Evolutionary conservation across 2,888 invertebrate genomes (phyloP).

Genomic region (Auanema freiburgensis): DNA sequence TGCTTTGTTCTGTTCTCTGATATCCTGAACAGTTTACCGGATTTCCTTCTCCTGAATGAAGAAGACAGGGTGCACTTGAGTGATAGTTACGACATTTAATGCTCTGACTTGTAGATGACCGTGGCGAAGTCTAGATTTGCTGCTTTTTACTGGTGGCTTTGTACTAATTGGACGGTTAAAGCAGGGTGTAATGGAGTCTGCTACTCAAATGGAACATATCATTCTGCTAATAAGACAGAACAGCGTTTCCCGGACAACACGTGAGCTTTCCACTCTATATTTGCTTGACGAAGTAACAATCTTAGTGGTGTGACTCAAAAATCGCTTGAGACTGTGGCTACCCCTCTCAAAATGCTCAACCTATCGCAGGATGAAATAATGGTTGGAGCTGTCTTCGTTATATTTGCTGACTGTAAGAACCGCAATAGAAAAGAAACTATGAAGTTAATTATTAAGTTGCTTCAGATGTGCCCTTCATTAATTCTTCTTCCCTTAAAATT

Average conservation of each 20-base stretch:
- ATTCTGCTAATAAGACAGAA: slow-evolving; percentile 31
- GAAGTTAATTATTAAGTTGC: slow-evolving; percentile 12
- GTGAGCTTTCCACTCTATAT: slow-evolving; percentile 7
- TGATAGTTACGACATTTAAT: too few relatives aligned
- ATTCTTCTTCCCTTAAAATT: slow-evolving; percentile 11
- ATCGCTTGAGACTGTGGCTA: slow-evolving; percentile 32
- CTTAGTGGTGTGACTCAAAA: slow-evolving; percentile 31
- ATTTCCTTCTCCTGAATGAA: slow-evolving; percentile 19
- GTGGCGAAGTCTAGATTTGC: slow-evolving; percentile 53
- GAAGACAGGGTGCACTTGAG: slow-evolving; percentile 28
- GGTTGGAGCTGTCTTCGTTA: slow-evolving; percentile 31
- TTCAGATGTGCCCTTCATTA: slow-evolving; percentile 19
- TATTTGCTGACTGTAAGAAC: slow-evolving; percentile 34
- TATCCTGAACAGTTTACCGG: slow-evolving; percentile 27
- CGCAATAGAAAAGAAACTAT: background rate
- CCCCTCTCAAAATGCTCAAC: slow-evolving; percentile 26
- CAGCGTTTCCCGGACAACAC: slow-evolving; percentile 26
- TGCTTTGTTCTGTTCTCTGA: slow-evolving; percentile 50
- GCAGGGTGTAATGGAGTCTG: slow-evolving; percentile 43
- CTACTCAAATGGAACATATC: slow-evolving; percentile 57
- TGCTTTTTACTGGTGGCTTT: slow-evolving; percentile 56
- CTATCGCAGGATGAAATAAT: slow-evolving; percentile 32
- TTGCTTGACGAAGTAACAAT: background rate
- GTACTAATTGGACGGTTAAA: slow-evolving; percentile 40
- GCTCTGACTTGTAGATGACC: slow-evolving; percentile 28